A percentile compares a stretch with the other conserved stretches of the same genome.
Evolutionary conservation across 2,113 vertebrate species (phyloP).

Genomic region (Eubucco bourcierii): DNA sequence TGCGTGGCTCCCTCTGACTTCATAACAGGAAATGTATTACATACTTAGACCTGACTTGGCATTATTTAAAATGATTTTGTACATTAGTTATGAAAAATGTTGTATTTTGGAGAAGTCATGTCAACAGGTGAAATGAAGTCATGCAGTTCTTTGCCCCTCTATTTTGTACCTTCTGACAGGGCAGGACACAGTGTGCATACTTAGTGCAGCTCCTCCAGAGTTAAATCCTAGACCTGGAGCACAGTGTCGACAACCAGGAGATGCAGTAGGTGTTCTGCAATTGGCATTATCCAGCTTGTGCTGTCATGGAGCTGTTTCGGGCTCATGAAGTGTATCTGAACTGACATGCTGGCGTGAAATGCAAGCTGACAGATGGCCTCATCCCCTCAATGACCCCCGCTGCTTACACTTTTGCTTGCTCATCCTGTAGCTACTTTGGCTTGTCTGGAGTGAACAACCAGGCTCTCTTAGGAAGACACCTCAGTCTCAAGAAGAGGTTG

Average conservation of each 20-base stretch:
- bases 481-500: neutral
- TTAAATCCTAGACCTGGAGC: neutral
- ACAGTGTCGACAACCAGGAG: neutral
- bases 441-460: neutral
- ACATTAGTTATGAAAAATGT: neutral
- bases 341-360: neutral
- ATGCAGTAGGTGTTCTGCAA: neutral
- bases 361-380: neutral
- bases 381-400: neutral
- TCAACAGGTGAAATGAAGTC: slow-evolving; percentile 7
- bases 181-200: neutral
- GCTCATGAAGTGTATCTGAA: neutral
- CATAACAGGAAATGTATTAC: slow-evolving; percentile 3
- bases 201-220: neutral
- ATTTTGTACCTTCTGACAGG: neutral
- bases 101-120: neutral
- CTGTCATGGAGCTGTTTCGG: neutral
- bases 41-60: slow-evolving; percentile 17
- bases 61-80: slow-evolving; percentile 31
- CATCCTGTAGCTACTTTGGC: neutral
- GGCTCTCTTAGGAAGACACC: neutral
- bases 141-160: neutral
- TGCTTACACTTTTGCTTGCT: neutral
- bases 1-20: slow-evolving; percentile 1
- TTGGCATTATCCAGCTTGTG: neutral